Percentiles rank a stretch among this genome's conserved stretches.
Conservation (phyloP, 2,113 vertebrate species). For the Tricholaema leucomelas region DNA sequence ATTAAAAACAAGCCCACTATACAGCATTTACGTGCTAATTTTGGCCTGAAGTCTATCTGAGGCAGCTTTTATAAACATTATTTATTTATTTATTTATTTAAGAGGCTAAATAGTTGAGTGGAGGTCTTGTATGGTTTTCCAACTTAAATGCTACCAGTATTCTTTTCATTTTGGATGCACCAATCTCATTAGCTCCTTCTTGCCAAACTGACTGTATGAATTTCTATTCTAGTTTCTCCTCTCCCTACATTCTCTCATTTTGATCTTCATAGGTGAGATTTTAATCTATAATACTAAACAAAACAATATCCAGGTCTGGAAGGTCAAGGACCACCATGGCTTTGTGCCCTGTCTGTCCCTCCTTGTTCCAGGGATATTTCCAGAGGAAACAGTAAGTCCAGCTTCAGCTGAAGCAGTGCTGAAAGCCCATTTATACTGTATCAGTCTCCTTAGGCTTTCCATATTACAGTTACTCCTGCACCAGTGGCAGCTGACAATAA, state of each 20-base stretch:
- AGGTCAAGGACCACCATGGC: neutral
- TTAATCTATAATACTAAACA: neutral
- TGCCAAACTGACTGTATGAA: neutral
- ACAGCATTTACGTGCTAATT: neutral
- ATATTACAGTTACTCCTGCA: neutral
- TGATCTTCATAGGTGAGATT: neutral
- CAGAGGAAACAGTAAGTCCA: neutral
- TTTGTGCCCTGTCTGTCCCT: neutral
- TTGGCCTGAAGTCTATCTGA: neutral
- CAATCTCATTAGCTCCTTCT: neutral
- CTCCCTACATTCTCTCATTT: neutral
- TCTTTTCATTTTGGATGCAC: neutral
- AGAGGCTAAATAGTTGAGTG: neutral
- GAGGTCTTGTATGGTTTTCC: neutral
- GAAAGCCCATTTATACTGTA: neutral
- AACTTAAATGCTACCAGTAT: neutral
- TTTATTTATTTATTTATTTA: no score
- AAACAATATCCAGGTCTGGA: neutral
- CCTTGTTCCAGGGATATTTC: neutral
- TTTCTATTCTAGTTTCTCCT: neutral
- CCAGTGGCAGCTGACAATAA: neutral
- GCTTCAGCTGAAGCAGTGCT: neutral
- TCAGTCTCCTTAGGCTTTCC: neutral
- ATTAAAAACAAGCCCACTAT: neutral
- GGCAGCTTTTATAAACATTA: neutral